Percentiles rank a stretch among this genome's conserved stretches.
Conservation (phyloP, 2,888 invertebrate species). For the Apoda limacodes region DNA sequence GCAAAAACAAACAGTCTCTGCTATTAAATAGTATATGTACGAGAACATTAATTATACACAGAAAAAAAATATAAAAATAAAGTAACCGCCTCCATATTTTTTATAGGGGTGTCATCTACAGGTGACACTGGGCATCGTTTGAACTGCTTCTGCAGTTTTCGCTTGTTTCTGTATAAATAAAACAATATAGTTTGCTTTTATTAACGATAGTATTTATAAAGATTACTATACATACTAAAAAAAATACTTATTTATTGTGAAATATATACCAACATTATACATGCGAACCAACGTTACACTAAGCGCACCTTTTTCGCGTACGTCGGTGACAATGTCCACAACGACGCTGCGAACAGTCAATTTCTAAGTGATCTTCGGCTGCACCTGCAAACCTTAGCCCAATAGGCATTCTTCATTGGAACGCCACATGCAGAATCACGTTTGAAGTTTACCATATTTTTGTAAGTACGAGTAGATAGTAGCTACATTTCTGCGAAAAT, state of each 20-base stretch:
- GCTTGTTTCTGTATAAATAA: constrained; percentile 2
- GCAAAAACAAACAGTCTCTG: too few relatives aligned
- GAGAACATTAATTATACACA: too few relatives aligned
- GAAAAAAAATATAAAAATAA: too few relatives aligned
- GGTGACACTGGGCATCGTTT: constrained; percentile 4
- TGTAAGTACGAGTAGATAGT: constrained; percentile 5
- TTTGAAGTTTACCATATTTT: too few relatives aligned
- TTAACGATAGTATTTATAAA: too few relatives aligned
- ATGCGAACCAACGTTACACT: constrained; percentile 1
- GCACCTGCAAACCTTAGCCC: not conserved
- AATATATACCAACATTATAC: too few relatives aligned
- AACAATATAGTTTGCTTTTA: too few relatives aligned
- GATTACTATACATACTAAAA: too few relatives aligned
- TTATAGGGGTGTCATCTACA: constrained; percentile 3
- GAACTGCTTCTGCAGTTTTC: not conserved
- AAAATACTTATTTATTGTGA: constrained; percentile 4
- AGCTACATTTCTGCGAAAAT: constrained; percentile 7
- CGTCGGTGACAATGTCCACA: constrained; percentile 1
- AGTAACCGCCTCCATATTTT: too few relatives aligned
- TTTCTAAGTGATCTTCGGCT: not conserved
- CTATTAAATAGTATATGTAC: too few relatives aligned
- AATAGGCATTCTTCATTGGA: too few relatives aligned
- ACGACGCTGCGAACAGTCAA: not conserved
- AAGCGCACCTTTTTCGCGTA: not conserved
- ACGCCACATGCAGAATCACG: too few relatives aligned